Base-by-base conservation (phyloP, 2,113 vertebrate species). In the Poeciliopsis turrubarensis region DNA sequence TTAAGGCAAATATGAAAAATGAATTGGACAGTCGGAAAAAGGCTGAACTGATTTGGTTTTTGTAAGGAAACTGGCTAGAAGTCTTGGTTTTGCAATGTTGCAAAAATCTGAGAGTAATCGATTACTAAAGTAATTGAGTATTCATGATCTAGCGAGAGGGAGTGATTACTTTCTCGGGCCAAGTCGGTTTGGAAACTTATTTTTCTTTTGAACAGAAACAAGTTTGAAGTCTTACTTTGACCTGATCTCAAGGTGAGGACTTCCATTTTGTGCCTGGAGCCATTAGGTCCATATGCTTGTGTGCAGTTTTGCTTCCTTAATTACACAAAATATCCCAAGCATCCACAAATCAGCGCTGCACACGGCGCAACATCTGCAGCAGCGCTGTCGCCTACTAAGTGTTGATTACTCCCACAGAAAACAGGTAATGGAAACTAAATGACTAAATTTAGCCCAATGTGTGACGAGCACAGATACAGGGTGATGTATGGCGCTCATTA, bases 401-500 rank as follows among this genome's bases (percentile, higher is more conserved):
- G 88, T 90, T 91, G 89, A 92, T 92, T 89, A 81, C 81, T 63
- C 76, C 57, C 68, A 44, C 22, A 30, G 63, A 88, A 88, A 91
- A 87, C 64, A 9, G 78, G 78, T 85, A 87, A 90, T 88, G 77
- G 0, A 22, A 85, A 82, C 83, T 79, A 91, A 83, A 73, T 68
- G 85, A 66, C 81, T 91, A 91, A 92, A 92, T 92, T 87, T 91
- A 92, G 85, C 67, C 78, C 31, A 78, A 5, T 69, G 80, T 77
- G 87, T 86, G 86, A 89, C 89, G 87, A 89, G 77, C 75, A 47
- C 67, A 80, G 89, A 91, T 89, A 78, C 81, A 73, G 72, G 66
- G 77, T 92, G 90, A 93, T 90, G 73, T 77, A 91, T 91, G 83
- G 73, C 12, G 63, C 86, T 93, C 87, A 88, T 93, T 92, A 91